Evolutionary conservation across 1,140 invertebrate genomes (phyloP), one percentile per base, ranked within the genome.

Genomic region (Branchinecta lynchi): DNA sequence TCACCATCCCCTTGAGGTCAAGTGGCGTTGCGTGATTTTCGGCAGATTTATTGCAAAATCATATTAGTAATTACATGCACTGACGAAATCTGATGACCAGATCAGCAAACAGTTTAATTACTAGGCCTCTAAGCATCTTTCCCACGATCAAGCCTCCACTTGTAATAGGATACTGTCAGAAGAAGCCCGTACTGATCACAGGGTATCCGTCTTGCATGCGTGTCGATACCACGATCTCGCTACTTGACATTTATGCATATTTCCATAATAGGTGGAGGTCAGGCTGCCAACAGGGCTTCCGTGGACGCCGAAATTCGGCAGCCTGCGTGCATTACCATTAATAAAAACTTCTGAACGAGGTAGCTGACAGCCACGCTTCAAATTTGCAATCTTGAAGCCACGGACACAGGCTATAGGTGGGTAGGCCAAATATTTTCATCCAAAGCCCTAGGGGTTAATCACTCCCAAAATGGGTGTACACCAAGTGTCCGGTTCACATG

Each of bases 81-180:
- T 60, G 51, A 60, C 12, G 51, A 60, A 60, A 60, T 60, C 51
- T 12, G 51, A 60, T 60, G 51, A 60, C 51, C 51, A 60, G 51
- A 60, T 60, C 51, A 60, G 51, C 51, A 60, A 60, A 60, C 51
- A 60, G 51, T 60, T 60, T 60, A 60, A 60, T 60, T 60, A 60
- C 51, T 15, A 60, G 51, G 17, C 12, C 12, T 20, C 51, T 60
- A 12, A 60, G 51, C 51, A 60, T 20, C 51, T 60, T 60, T 60
- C 51, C 51, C 51, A 60, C 51, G 51, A 60, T 60, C 51, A 60
- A 60, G 17, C 51, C 17, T 60, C 32, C 12, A 20, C 51, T 20
- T 60, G 12, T 60, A 60, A 60, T 60, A 60, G 51, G 51, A 12
- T 60, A 60, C 51, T 60, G 51, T 60, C 51, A 60, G 51, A 15